phyloP scores from a whole-genome alignment of 37 sponge, comb jelly and placozoan genomes.

The Aplysina aerophoba region DNA sequence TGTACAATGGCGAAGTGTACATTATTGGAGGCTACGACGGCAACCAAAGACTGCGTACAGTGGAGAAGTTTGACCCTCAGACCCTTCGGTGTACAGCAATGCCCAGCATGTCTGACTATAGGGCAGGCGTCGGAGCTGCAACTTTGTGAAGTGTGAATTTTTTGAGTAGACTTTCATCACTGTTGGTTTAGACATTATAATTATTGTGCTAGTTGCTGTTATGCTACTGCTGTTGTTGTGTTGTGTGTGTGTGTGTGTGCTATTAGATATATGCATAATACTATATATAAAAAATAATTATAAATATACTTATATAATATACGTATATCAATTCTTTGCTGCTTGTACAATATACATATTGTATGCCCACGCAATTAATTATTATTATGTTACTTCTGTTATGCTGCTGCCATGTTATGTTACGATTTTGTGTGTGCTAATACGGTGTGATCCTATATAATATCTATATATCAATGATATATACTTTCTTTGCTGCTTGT shows the following conservation, averaged over 20 bases:
- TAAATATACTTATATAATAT: background rate
- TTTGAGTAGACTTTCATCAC: background rate
- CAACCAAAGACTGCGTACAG: conserved; percentile 77
- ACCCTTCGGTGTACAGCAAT: background rate
- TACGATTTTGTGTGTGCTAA: no score
- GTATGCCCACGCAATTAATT: no score
- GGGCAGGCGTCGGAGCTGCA: conserved; percentile 20
- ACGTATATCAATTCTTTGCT: no score
- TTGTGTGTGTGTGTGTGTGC: background rate
- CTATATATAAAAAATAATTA: background rate
- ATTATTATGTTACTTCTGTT: no score
- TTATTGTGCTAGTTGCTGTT: background rate
- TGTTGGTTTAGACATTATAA: background rate
- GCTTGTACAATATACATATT: no score
- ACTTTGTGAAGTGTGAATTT: background rate
- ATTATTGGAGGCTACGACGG: conserved; percentile 94
- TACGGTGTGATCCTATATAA: no score
- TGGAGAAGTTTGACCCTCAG: conserved; percentile 73
- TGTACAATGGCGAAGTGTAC: conserved; percentile 65
- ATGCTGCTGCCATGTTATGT: no score
- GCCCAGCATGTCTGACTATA: conserved; percentile 26
- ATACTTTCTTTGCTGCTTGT: no score
- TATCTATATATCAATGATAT: no score
- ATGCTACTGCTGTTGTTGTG: background rate
- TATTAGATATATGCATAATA: background rate